Percentiles rank a stretch among this genome's conserved stretches.
Evolutionary conservation across 2,797 vertebrate genomes (phyloP).

Genomic region (Eospalax fontanierii): DNA sequence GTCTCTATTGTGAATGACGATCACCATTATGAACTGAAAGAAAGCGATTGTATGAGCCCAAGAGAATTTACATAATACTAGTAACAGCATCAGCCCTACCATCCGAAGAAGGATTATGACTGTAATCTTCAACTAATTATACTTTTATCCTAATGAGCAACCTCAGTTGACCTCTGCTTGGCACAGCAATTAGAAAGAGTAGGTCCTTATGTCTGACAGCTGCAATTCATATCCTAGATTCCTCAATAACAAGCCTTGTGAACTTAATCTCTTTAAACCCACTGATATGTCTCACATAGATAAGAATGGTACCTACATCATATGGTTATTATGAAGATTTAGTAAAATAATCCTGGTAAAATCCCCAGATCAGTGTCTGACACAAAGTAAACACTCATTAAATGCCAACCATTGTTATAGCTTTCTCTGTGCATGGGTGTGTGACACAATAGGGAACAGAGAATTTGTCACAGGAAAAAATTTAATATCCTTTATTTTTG

Average conservation of each 20-base stretch:
- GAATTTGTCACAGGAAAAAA: background rate
- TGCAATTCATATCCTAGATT: background rate
- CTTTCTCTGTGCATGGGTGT: background rate
- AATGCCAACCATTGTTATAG: conserved; percentile 12
- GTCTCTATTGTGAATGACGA: background rate
- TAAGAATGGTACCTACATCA: background rate
- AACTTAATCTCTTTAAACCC: conserved; percentile 51
- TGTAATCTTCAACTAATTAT: conserved; percentile 58
- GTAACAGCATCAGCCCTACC: background rate
- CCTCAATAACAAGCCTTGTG: background rate
- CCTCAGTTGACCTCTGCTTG: background rate
- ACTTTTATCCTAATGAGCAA: conserved; percentile 42
- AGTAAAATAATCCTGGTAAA: conserved; percentile 65
- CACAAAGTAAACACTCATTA: conserved; percentile 56
- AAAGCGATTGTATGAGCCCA: background rate
- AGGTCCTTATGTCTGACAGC: background rate
- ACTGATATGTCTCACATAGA: conserved; percentile 20
- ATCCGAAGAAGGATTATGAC: conserved; percentile 22
- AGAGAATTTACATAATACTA: background rate
- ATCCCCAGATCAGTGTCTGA: background rate
- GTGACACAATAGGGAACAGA: background rate
- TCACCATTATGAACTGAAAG: background rate
- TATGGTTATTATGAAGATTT: conserved; percentile 34
- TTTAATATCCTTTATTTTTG: background rate
- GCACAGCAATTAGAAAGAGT: background rate